Conservation (phyloP, 2,797 vertebrate species). For the Danio kyathit region DNA sequence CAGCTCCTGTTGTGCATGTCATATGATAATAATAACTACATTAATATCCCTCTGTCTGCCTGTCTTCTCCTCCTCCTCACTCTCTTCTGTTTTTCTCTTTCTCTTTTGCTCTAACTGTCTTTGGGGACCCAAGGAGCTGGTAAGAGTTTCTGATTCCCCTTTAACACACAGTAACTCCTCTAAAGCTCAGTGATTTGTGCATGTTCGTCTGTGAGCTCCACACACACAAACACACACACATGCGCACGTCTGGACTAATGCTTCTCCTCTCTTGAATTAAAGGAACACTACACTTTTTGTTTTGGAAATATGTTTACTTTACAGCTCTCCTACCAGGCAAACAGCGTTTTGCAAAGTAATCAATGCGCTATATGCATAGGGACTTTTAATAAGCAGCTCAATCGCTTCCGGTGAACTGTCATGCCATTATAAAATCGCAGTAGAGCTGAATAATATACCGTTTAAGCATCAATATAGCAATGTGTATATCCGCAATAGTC, state of each 20-base stretch:
- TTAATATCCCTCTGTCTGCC: constrained; percentile 79
- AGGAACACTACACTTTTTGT: too few species aligned
- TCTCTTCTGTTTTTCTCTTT: constrained; percentile 64
- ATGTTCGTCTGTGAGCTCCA: constrained; percentile 34
- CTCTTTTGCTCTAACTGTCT: constrained; percentile 85
- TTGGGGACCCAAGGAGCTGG: constrained; percentile 98
- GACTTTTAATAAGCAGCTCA: too few species aligned
- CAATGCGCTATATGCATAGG: too few species aligned
- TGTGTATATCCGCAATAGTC: too few species aligned
- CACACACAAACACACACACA: neutral
- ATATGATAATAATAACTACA: constrained; percentile 83
- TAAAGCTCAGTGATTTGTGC: constrained; percentile 58
- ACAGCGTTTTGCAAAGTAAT: too few species aligned
- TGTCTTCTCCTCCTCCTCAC: constrained; percentile 55
- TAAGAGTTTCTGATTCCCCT: constrained; percentile 83
- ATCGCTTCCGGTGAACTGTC: too few species aligned
- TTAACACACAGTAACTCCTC: constrained; percentile 46
- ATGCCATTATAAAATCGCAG: too few species aligned
- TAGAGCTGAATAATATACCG: too few species aligned
- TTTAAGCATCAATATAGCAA: too few species aligned
- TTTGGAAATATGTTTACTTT: too few species aligned
- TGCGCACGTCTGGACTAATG: neutral
- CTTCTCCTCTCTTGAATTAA: neutral
- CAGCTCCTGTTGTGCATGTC: constrained; percentile 83
- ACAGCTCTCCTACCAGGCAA: too few species aligned